A percentile compares a stretch with the other conserved stretches of the same genome.
These are phyloP conservation scores for Pantherophis guttatus DNA, from an alignment of 2,113 vertebrate species.

Conservation along the genomic window DNA sequence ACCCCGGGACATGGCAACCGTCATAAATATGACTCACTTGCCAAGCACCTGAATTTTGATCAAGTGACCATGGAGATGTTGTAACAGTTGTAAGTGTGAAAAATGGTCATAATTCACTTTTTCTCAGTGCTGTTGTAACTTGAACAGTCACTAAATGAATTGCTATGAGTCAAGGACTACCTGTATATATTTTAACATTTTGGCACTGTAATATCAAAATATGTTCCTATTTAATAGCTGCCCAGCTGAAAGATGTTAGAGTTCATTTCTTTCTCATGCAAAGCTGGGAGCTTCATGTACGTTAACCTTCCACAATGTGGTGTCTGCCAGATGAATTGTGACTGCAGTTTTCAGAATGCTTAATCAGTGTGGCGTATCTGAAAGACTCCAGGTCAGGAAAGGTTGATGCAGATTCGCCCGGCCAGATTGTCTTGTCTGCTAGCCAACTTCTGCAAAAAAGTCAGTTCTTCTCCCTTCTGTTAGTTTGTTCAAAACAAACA, in stretches of 20 bases:
- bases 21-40: neutral
- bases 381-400: neutral
- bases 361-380: neutral
- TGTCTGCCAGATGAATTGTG: neutral
- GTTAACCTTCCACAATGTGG: neutral
- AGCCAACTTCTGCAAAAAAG: neutral
- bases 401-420: neutral
- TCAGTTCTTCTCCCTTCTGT: neutral
- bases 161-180: neutral
- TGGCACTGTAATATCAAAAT: neutral
- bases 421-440: neutral
- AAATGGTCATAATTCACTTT: neutral
- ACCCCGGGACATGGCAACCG: neutral
- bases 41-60: neutral
- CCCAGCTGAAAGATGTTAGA: neutral
- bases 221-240: neutral
- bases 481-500: neutral
- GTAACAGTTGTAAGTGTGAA: neutral
- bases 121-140: neutral
- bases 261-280: neutral
- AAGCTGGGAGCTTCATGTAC: neutral
- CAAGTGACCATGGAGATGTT: neutral
- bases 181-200: neutral
- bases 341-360: neutral
- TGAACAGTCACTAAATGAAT: neutral